phyloP scores from a whole-genome alignment of 2,888 invertebrate species.

The Palloptera scutellata region DNA sequence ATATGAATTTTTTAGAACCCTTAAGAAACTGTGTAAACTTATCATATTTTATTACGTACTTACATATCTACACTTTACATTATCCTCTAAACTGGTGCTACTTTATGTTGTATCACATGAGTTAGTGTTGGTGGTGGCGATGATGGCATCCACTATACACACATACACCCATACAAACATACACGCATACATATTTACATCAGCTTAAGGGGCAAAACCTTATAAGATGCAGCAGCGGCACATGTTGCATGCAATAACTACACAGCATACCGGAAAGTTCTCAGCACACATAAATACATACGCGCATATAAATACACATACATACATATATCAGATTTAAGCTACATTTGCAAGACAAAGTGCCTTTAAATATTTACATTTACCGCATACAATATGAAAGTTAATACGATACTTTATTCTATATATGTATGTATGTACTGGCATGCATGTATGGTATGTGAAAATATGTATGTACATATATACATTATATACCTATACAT shows the following conservation, averaged over 20 bases:
- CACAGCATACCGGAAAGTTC: conserved; percentile 17
- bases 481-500: no score
- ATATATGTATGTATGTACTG: neutral
- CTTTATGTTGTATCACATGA: conserved; percentile 9
- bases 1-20: conserved; percentile 28
- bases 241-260: conserved; percentile 32
- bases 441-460: conserved; percentile 1
- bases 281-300: neutral
- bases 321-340: conserved; percentile 23
- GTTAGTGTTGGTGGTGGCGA: conserved; percentile 10
- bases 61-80: conserved; percentile 25
- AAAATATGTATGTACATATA: neutral
- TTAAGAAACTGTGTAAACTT: conserved; percentile 32
- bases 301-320: no score
- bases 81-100: conserved; percentile 7
- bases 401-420: neutral
- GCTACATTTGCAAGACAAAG: conserved; percentile 27
- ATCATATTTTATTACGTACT: conserved; percentile 30
- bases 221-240: conserved; percentile 12
- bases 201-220: neutral
- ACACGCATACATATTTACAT: neutral
- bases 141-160: neutral
- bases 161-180: neutral
- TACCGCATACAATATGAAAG: neutral
- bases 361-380: conserved; percentile 35